Percentiles rank a stretch among this genome's conserved stretches.
phyloP scores from a whole-genome alignment of 1,140 invertebrate genomes.

The Antheraea pernyi region DNA sequence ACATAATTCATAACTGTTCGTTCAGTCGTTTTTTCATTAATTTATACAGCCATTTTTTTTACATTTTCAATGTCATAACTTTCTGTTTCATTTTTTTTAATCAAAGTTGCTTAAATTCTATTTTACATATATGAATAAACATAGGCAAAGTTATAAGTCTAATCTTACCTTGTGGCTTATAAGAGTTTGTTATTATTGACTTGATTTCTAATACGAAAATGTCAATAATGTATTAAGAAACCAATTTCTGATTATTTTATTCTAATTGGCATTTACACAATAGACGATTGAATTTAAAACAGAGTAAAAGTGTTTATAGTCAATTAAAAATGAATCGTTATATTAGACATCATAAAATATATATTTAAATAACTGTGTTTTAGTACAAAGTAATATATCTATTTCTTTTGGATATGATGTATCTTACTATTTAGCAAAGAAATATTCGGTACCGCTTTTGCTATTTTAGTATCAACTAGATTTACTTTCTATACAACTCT shows the following conservation, averaged over 20 bases:
- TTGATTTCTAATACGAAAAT: not conserved
- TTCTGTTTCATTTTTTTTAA: not conserved
- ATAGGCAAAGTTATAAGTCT: not conserved
- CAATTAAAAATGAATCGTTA: too few relatives aligned
- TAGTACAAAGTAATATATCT: too few relatives aligned
- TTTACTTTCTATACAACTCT: too few relatives aligned
- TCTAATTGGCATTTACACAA: not conserved
- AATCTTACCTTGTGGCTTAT: not conserved
- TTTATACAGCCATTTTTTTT: not conserved
- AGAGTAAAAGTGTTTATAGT: too few relatives aligned
- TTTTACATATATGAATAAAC: conserved; percentile 1
- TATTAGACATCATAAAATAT: too few relatives aligned
- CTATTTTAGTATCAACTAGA: too few relatives aligned
- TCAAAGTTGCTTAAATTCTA: not conserved
- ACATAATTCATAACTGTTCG: not conserved
- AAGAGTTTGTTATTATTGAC: not conserved
- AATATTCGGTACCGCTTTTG: too few relatives aligned
- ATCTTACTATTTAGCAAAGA: too few relatives aligned
- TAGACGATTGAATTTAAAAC: not conserved
- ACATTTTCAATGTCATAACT: conserved; percentile 1
- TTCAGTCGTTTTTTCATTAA: not conserved
- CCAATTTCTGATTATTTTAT: conserved; percentile 1
- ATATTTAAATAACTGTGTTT: too few relatives aligned
- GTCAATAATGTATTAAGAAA: not conserved
- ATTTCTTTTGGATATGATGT: too few relatives aligned